Conservation (phyloP, 2,888 invertebrate genomes). For the Zaprionus obscuricornis region DNA sequence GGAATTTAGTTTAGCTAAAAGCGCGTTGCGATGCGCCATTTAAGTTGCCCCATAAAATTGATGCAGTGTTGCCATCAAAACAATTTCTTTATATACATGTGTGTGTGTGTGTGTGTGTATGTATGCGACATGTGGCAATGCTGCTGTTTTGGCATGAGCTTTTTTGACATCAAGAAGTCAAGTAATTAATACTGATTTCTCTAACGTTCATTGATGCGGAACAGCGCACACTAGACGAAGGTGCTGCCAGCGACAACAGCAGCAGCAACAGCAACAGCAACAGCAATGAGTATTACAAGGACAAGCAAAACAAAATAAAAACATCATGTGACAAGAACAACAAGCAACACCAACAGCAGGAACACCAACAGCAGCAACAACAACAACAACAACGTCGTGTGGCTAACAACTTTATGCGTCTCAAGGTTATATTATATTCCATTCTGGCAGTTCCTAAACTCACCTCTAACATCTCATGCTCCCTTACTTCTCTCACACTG, state of each 20-base stretch:
- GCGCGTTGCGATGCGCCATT: conserved; percentile 38
- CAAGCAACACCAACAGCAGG: conserved; percentile 25
- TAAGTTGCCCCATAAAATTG: conserved; percentile 45
- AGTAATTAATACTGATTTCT: conserved; percentile 74
- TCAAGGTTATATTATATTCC: conserved; percentile 30
- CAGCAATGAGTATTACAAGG: conserved; percentile 9
- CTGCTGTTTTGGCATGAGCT: conserved; percentile 26
- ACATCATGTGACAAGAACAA: conserved; percentile 2
- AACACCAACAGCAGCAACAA: too few species aligned
- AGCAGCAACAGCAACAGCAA: conserved; percentile 17
- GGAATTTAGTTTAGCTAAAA: conserved; percentile 18
- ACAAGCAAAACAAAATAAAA: background rate
- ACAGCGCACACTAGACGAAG: conserved; percentile 55
- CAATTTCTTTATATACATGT: conserved; percentile 25
- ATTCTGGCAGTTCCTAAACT: background rate
- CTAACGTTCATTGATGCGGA: conserved; percentile 56
- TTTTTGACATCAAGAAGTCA: conserved; percentile 50
- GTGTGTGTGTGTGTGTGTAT: conserved; percentile 14
- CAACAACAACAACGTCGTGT: conserved; percentile 20
- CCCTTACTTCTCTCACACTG: background rate
- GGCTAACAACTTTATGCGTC: conserved; percentile 40
- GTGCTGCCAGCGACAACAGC: conserved; percentile 35
- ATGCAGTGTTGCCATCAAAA: conserved; percentile 40
- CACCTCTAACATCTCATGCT: background rate
- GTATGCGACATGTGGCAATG: conserved; percentile 25